A percentile compares a stretch with the other conserved stretches of the same genome.
phyloP scores from a whole-genome alignment of 2,888 invertebrate species.

The Sisyra terminalis region DNA sequence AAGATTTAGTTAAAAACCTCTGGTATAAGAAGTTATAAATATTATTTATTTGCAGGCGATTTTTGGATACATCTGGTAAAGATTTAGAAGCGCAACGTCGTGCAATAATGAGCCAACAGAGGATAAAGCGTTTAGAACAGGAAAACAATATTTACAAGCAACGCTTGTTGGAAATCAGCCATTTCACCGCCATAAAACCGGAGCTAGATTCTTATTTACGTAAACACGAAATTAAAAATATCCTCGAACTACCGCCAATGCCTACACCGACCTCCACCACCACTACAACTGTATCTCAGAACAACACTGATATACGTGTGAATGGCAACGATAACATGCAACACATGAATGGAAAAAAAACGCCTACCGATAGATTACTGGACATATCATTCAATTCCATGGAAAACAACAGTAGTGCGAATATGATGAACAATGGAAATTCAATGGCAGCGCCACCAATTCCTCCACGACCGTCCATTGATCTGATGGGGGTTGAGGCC shows the following conservation, averaged over 20 bases:
- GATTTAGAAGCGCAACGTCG: constrained; percentile 74
- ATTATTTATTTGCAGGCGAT: constrained; percentile 45
- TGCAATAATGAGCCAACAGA: constrained; percentile 60
- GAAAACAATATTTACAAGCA: constrained; percentile 73
- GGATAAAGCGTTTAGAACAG: constrained; percentile 72
- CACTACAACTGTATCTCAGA: constrained; percentile 13
- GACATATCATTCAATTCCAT: not conserved
- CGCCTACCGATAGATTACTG: constrained; percentile 17
- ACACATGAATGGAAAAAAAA: not conserved
- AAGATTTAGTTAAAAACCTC: too few relatives aligned
- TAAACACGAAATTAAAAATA: constrained; percentile 32
- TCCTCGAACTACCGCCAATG: constrained; percentile 28
- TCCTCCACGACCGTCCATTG: constrained; percentile 30
- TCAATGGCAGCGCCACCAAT: constrained; percentile 25
- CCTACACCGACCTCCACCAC: constrained; percentile 22
- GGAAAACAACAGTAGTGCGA: not conserved
- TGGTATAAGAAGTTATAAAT: too few relatives aligned
- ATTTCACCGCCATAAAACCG: constrained; percentile 30
- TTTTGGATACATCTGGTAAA: constrained; percentile 81
- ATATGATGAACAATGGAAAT: not conserved
- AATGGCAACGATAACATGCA: constrained; percentile 13
- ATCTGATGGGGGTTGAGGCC: constrained; percentile 11
- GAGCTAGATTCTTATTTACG: constrained; percentile 33
- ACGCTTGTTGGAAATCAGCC: constrained; percentile 52
- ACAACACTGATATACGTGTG: not conserved